A percentile compares a stretch with the other conserved stretches of the same genome.
Evolutionary conservation across 2,888 invertebrate genomes (phyloP).

Genomic region (Iselma pallidipennis): DNA sequence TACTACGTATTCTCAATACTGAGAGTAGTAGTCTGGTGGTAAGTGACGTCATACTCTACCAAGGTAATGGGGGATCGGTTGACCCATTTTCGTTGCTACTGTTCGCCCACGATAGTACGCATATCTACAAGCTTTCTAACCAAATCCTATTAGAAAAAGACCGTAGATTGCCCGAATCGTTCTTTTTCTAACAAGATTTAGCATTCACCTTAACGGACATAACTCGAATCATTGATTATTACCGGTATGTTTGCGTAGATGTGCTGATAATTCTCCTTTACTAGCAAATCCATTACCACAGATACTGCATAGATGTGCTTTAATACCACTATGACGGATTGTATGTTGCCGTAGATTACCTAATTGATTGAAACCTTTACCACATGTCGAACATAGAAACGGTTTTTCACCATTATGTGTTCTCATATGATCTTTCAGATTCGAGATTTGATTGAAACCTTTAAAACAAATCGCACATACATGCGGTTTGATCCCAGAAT

Average conservation of each 20-base stretch:
- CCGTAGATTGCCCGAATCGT: no score
- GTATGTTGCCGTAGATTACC: conserved; percentile 56
- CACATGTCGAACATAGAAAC: conserved; percentile 56
- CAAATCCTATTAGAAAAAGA: no score
- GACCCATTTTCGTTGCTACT: no score
- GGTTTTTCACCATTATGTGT: conserved; percentile 57
- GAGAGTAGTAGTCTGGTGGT: no score
- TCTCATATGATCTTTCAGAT: conserved; percentile 56
- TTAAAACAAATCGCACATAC: conserved; percentile 64
- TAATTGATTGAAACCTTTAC: conserved; percentile 57
- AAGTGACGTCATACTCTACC: no score
- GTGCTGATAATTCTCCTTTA: conserved; percentile 56
- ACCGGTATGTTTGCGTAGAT: conserved; percentile 56
- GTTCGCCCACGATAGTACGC: no score
- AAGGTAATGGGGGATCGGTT: no score
- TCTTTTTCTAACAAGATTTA: no score
- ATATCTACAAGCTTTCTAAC: no score
- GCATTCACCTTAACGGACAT: no score
- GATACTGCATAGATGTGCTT: conserved; percentile 56
- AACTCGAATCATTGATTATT: conserved; percentile 9
- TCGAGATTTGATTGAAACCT: conserved; percentile 59
- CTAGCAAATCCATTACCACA: conserved; percentile 57
- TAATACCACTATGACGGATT: conserved; percentile 55
- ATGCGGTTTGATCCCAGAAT: conserved; percentile 62
- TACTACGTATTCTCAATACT: no score